These are phyloP conservation scores for Sisyra nigra DNA, from an alignment of 2,888 invertebrate species.

Conservation along the genomic window DNA sequence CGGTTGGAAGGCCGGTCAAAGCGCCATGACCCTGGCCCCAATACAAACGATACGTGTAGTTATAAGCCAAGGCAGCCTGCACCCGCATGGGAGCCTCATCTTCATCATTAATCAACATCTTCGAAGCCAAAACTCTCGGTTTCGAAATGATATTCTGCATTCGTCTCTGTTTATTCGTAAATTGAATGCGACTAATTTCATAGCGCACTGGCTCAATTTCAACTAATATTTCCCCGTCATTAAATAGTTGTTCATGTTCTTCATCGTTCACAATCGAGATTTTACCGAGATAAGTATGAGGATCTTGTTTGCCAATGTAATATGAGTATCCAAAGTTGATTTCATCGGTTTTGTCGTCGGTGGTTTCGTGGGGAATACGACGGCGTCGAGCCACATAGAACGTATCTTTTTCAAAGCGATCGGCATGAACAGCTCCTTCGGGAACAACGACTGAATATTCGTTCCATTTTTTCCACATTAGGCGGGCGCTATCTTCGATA, in stretches of 20 bases:
- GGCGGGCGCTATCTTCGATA: constrained; percentile 56
- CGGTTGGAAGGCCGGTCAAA: constrained; percentile 51
- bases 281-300: constrained; percentile 44
- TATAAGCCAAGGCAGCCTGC: constrained; percentile 57
- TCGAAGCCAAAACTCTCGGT: constrained; percentile 35
- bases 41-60: constrained; percentile 49
- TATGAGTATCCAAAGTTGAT: constrained; percentile 26
- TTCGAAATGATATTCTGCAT: constrained; percentile 29
- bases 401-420: constrained; percentile 26
- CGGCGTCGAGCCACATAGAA: constrained; percentile 22
- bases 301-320: constrained; percentile 53
- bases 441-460: constrained; percentile 47
- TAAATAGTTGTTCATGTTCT: constrained; percentile 36
- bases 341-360: constrained; percentile 15
- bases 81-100: constrained; percentile 41
- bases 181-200: constrained; percentile 38
- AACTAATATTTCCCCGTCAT: constrained; percentile 57
- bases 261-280: constrained; percentile 49
- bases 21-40: constrained; percentile 68
- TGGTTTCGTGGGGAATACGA: constrained; percentile 3
- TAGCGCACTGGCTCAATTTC: constrained; percentile 69
- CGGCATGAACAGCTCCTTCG: constrained; percentile 42
- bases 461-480: constrained; percentile 62
- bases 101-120: constrained; percentile 19
- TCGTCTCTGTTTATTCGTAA: constrained; percentile 24